These are phyloP conservation scores for Phylloscopus trochiloides DNA, from an alignment of 2,113 vertebrate species.

Conservation along the genomic window DNA sequence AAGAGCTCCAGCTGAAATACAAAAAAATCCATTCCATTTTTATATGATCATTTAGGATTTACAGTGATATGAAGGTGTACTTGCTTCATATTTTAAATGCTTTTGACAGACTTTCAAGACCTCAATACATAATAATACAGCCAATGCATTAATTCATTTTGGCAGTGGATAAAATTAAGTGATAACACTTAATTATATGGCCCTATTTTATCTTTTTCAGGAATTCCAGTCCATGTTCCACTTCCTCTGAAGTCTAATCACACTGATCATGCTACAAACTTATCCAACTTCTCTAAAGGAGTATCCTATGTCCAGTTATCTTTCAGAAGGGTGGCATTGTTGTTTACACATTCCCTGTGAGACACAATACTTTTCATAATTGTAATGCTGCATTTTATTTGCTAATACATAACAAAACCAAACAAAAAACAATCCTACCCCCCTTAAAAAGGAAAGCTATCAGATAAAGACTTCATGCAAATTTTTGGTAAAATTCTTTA, in stretches of 20 bases:
- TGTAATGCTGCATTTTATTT: not conserved
- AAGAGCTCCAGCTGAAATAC: conserved; percentile 86
- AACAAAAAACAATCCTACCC: not conserved
- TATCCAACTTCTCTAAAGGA: not conserved
- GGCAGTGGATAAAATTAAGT: not conserved
- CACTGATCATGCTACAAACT: not conserved
- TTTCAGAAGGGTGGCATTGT: not conserved
- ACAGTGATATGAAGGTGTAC: not conserved
- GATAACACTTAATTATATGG: no score
- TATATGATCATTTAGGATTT: not conserved
- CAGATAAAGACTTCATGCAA: not conserved
- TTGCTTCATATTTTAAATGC: not conserved
- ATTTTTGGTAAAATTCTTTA: not conserved
- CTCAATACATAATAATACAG: not conserved
- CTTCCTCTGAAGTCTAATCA: not conserved
- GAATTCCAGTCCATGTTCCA: not conserved
- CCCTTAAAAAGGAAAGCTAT: not conserved
- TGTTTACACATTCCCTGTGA: not conserved
- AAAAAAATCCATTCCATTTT: not conserved
- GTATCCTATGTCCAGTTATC: not conserved
- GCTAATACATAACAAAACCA: not conserved
- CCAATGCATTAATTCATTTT: not conserved
- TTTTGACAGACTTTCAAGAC: not conserved
- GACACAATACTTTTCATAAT: not conserved
- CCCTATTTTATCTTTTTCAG: not conserved